Evolutionary conservation across 2,888 invertebrate species (phyloP).

Genomic region (Epistrophe eligans): DNA sequence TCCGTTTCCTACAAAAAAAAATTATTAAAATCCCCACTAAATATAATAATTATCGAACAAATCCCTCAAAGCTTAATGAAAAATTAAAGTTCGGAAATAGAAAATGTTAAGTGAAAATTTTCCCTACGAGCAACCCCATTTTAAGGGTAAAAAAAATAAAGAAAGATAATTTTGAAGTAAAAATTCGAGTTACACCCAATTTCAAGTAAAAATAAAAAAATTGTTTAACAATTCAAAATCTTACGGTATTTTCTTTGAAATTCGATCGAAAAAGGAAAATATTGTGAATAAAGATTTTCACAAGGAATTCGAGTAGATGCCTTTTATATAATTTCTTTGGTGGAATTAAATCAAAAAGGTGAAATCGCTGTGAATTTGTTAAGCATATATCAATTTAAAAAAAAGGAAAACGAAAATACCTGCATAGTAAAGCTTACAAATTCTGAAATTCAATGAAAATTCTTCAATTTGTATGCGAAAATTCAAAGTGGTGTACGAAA

Average conservation of each 20-base stretch:
- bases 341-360: slow-evolving; percentile 16
- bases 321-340: slow-evolving; percentile 32
- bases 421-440: background rate
- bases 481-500: slow-evolving; percentile 26
- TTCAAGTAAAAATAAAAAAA: background rate
- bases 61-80: background rate
- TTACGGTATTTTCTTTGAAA: slow-evolving; percentile 17
- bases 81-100: background rate
- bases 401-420: background rate
- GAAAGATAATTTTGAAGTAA: slow-evolving; percentile 16
- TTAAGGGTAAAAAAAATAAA: background rate
- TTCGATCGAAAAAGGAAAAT: slow-evolving; percentile 14
- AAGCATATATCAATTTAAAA: background rate
- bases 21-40: background rate
- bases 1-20: slow-evolving; percentile 18
- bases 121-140: background rate
- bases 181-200: slow-evolving; percentile 24
- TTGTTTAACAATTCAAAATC: background rate
- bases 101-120: slow-evolving; percentile 42
- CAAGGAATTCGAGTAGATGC: background rate
- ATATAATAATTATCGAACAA: background rate
- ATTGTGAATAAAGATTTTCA: slow-evolving; percentile 19
- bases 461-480: slow-evolving; percentile 5
- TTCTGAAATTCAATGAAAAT: background rate
- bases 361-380: background rate